These are phyloP conservation scores for Cynoglossus semilaevis DNA, from an alignment of 2,113 vertebrate species.

Conservation along the genomic window DNA sequence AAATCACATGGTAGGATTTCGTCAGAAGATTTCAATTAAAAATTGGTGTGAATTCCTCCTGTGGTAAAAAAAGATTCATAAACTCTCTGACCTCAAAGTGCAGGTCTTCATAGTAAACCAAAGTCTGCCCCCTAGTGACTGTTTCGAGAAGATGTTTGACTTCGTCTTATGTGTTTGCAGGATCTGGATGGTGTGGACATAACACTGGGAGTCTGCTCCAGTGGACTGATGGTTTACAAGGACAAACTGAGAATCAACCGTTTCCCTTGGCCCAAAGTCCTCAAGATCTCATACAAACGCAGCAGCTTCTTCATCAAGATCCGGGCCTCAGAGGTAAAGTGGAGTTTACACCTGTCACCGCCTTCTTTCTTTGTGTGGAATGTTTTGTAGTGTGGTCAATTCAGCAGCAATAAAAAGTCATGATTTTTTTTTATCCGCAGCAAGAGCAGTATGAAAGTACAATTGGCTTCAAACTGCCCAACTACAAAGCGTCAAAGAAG, in stretches of 20 bases:
- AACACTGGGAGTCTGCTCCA: slow-evolving; percentile 91
- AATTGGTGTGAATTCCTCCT: slow-evolving; percentile 32
- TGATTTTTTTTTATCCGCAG: slow-evolving; percentile 54
- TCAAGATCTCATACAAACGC: slow-evolving; percentile 96
- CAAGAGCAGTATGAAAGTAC: slow-evolving; percentile 94
- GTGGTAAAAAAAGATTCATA: slow-evolving; percentile 41
- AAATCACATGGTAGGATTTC: too few species aligned
- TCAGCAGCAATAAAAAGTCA: not conserved
- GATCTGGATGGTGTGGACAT: slow-evolving; percentile 93
- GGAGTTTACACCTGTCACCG: not conserved
- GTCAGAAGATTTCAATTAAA: slow-evolving; percentile 51
- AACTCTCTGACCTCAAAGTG: slow-evolving; percentile 14
- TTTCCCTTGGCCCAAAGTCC: slow-evolving; percentile 95
- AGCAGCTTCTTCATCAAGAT: slow-evolving; percentile 97
- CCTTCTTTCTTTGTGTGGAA: not conserved
- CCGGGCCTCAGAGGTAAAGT: slow-evolving; percentile 86
- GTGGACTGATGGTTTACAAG: slow-evolving; percentile 94
- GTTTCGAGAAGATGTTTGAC: slow-evolving; percentile 21
- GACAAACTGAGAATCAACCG: slow-evolving; percentile 94
- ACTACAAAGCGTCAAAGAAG: slow-evolving; percentile 94
- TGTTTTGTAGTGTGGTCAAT: too few species aligned
- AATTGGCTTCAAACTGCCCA: slow-evolving; percentile 92
- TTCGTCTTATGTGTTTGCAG: slow-evolving; percentile 63
- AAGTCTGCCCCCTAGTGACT: slow-evolving; percentile 55
- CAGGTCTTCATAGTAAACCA: not conserved